These are phyloP conservation scores for Chroicocephalus ridibundus DNA, from an alignment of 2,113 vertebrate species.

Conservation along the genomic window DNA sequence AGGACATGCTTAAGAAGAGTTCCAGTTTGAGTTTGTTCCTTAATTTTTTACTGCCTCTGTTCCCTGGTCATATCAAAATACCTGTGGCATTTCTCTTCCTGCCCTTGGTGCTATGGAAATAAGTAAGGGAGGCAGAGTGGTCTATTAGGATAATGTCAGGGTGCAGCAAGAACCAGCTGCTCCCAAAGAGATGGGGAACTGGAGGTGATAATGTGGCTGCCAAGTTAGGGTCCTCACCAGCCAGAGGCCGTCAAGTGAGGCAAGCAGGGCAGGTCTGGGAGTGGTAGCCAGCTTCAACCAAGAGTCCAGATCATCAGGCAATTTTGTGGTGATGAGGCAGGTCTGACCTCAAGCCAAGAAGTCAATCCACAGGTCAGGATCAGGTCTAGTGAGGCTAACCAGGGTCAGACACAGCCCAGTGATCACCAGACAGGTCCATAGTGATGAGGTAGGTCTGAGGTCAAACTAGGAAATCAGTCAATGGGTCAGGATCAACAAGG, in stretches of 20 bases:
- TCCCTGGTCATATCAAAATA: background rate
- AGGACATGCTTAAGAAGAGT: background rate
- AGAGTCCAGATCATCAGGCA: background rate
- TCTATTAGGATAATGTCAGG: background rate
- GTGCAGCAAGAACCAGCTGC: background rate
- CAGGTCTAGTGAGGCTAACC: background rate
- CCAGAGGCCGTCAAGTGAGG: background rate
- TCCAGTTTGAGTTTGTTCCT: background rate
- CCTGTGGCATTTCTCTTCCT: background rate
- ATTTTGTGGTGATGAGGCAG: background rate
- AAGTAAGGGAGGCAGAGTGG: background rate
- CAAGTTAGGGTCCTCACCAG: background rate
- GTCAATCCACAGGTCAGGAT: background rate
- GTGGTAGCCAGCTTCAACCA: background rate
- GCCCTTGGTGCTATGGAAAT: background rate
- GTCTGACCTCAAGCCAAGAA: background rate
- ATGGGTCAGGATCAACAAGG: background rate
- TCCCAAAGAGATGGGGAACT: background rate
- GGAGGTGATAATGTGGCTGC: background rate
- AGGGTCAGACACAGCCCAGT: background rate
- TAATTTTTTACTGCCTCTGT: background rate
- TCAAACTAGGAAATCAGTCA: background rate
- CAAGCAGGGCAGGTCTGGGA: background rate
- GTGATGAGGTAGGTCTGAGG: background rate
- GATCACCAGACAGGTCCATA: background rate